phyloP scores from a whole-genome alignment of 2,797 vertebrate genomes.

The Diglossa cyanea region DNA sequence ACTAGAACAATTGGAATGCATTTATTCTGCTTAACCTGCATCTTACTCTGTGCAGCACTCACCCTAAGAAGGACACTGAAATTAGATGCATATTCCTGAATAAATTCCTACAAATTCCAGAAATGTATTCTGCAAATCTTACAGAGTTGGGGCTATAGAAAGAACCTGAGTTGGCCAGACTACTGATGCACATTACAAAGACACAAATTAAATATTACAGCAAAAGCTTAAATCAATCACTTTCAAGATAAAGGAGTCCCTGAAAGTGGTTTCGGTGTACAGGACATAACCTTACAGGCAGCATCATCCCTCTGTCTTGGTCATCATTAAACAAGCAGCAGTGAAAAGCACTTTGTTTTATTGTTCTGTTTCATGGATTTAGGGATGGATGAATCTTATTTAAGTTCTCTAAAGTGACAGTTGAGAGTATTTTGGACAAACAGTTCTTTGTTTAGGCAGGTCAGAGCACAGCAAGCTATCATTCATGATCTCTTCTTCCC shows the following conservation, averaged over 20 bases:
- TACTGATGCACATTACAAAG: not conserved
- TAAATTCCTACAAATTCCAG: not conserved
- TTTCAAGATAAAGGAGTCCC: not conserved
- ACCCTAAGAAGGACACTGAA: not conserved
- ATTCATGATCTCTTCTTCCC: not conserved
- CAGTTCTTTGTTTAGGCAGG: not conserved
- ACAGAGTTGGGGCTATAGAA: not conserved
- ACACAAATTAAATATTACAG: not conserved
- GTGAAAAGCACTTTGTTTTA: not conserved
- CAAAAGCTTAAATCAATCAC: not conserved
- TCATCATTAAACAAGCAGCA: not conserved
- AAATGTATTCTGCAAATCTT: not conserved
- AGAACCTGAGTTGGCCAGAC: not conserved
- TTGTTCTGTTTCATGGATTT: not conserved
- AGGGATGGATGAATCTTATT: not conserved
- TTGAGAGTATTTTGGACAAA: not conserved
- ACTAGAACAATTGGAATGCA: not conserved
- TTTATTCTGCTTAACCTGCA: not conserved
- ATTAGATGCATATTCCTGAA: not conserved
- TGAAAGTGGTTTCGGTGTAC: not conserved
- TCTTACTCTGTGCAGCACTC: not conserved
- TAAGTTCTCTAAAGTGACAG: not conserved
- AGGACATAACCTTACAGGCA: not conserved
- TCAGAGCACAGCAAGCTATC: not conserved
- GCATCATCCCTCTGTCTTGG: not conserved